Conservation (phyloP, 2,797 vertebrate genomes). For the Gymnoscopelus microlampas region DNA sequence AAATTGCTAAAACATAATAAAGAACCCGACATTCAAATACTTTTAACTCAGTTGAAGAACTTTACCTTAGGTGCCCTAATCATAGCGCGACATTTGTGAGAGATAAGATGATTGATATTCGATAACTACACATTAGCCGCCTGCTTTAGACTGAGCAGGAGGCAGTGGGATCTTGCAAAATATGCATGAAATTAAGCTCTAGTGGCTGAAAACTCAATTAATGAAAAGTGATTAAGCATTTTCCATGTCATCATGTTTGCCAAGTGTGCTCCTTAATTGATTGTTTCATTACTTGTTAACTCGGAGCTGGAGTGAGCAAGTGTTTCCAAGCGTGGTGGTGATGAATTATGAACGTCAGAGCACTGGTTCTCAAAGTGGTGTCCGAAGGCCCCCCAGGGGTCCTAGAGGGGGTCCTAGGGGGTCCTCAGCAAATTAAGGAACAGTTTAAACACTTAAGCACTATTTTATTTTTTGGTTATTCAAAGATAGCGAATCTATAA, state of each 20-base stretch:
- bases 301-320: constrained; percentile 8
- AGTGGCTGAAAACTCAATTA: constrained; percentile 40
- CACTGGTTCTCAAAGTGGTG: too few relatives aligned
- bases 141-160: constrained; percentile 18
- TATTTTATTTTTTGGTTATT: too few relatives aligned
- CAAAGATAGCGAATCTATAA: too few relatives aligned
- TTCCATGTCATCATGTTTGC: neutral
- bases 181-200: constrained; percentile 11
- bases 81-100: too few relatives aligned
- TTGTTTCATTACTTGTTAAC: constrained; percentile 12
- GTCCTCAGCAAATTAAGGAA: neutral
- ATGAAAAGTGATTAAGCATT: constrained; percentile 17
- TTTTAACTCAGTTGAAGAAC: too few relatives aligned
- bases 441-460: too few relatives aligned
- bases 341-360: constrained; percentile 22
- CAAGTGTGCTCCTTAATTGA: constrained; percentile 13
- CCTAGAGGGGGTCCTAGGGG: neutral
- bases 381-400: too few relatives aligned
- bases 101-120: constrained; percentile 22
- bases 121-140: constrained; percentile 23
- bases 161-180: constrained; percentile 18
- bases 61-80: too few relatives aligned
- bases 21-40: too few relatives aligned
- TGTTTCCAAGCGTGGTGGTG: constrained; percentile 21
- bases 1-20: too few relatives aligned